phyloP scores from a whole-genome alignment of 2,888 invertebrate genomes.

The Dryobotodes eremita region DNA sequence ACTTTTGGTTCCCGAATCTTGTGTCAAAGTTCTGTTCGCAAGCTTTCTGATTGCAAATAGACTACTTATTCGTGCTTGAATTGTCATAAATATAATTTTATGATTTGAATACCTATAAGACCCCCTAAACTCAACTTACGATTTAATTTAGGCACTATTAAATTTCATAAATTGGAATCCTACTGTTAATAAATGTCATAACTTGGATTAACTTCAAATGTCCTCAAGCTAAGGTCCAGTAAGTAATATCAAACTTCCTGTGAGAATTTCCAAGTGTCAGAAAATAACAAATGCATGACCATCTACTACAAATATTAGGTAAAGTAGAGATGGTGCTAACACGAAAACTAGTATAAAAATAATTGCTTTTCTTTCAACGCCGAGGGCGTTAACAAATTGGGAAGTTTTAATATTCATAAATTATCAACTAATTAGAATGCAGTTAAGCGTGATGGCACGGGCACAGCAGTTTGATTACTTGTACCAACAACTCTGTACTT shows the following conservation, averaged over 20 bases:
- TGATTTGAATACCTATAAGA: conserved; percentile 15
- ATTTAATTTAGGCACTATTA: conserved; percentile 23
- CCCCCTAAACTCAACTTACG: conserved; percentile 34
- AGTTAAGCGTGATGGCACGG: conserved; percentile 68
- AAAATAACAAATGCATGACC: conserved; percentile 35
- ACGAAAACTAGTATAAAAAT: conserved; percentile 30
- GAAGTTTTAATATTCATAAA: conserved; percentile 66
- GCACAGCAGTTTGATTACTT: conserved; percentile 78
- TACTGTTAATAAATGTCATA: conserved; percentile 56
- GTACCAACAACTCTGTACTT: conserved; percentile 77
- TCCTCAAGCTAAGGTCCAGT: background rate
- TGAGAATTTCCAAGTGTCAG: conserved; percentile 24
- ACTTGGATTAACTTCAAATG: conserved; percentile 38
- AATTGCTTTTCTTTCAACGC: conserved; percentile 39
- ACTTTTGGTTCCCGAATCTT: conserved; percentile 11
- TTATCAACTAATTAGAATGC: conserved; percentile 68
- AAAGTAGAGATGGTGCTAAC: conserved; percentile 7
- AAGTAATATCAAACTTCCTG: conserved; percentile 37
- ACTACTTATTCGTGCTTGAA: conserved; percentile 2
- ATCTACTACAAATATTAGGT: conserved; percentile 28
- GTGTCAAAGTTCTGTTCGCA: background rate
- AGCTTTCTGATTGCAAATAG: background rate
- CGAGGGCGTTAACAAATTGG: conserved; percentile 54
- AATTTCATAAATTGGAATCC: conserved; percentile 50
- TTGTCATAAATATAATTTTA: conserved; percentile 14